phyloP scores from a whole-genome alignment of 2,113 vertebrate genomes.

The Rhegmatorhina hoffmannsi region DNA sequence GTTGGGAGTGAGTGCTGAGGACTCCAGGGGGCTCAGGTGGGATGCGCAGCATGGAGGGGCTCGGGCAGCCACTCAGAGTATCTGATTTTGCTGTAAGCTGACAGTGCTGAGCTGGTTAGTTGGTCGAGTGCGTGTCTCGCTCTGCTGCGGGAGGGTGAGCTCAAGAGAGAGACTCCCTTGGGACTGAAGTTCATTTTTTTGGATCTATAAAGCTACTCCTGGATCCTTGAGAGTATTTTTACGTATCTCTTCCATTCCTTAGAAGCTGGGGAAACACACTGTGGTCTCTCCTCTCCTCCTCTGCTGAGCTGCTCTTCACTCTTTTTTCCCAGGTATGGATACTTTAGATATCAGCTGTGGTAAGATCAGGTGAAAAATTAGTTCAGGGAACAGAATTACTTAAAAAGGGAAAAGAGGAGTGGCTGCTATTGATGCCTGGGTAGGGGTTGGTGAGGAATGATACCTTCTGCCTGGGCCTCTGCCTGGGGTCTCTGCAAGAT shows the following conservation, averaged over 20 bases:
- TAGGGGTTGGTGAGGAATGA: not conserved
- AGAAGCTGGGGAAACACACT: not conserved
- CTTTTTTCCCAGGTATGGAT: not conserved
- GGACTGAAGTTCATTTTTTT: not conserved
- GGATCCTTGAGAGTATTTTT: not conserved
- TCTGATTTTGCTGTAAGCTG: not conserved
- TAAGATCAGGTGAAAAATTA: not conserved
- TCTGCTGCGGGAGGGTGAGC: not conserved
- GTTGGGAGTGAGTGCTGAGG: not conserved
- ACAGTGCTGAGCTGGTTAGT: fast-evolving
- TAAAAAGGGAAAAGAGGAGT: not conserved
- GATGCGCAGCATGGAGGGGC: not conserved
- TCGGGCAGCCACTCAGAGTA: not conserved
- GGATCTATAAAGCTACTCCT: not conserved
- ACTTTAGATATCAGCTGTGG: not conserved
- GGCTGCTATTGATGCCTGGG: not conserved
- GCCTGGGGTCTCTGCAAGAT: not conserved
- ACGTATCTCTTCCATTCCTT: not conserved
- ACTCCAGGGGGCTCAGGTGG: not conserved
- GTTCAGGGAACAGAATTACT: not conserved
- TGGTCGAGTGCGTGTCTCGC: fast-evolving
- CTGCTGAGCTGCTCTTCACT: not conserved
- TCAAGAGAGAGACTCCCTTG: not conserved
- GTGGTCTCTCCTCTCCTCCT: not conserved
- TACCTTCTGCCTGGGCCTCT: not conserved